A percentile compares a stretch with the other conserved stretches of the same genome.
Conservation (phyloP, 2,888 invertebrate genomes). For the Acanthosepion lycidas region DNA sequence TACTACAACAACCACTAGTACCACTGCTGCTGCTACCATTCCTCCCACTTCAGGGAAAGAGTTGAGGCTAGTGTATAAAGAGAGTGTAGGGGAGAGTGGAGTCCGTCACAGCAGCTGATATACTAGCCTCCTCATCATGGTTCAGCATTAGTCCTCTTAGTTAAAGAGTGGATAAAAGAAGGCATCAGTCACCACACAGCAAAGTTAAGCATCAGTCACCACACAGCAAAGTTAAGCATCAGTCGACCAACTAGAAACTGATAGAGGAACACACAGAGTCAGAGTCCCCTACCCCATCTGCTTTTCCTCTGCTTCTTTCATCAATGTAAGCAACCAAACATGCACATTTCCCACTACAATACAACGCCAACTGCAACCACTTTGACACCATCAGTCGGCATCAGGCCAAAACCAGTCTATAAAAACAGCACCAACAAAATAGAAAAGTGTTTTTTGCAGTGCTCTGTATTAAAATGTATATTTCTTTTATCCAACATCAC, state of each 20-base stretch:
- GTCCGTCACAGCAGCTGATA: conserved; percentile 23
- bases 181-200: not conserved
- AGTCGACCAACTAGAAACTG: not conserved
- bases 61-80: not conserved
- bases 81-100: not conserved
- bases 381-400: not conserved
- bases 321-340: not conserved
- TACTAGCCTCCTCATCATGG: not conserved
- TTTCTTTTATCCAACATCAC: too few species aligned
- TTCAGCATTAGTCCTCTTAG: not conserved
- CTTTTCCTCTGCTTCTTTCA: not conserved
- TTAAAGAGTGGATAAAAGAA: not conserved
- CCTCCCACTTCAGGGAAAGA: not conserved
- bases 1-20: not conserved
- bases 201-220: not conserved
- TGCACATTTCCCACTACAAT: not conserved
- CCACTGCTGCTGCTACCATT: not conserved
- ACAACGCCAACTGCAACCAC: not conserved
- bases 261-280: not conserved
- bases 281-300: not conserved
- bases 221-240: not conserved
- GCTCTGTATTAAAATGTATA: too few species aligned
- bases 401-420: not conserved
- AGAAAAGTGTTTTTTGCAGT: too few species aligned
- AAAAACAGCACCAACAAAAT: too few species aligned